A percentile compares a stretch with the other conserved stretches of the same genome.
These are phyloP conservation scores for Camelus dromedarius DNA, from an alignment of 2,113 vertebrate species.

Conservation along the genomic window DNA sequence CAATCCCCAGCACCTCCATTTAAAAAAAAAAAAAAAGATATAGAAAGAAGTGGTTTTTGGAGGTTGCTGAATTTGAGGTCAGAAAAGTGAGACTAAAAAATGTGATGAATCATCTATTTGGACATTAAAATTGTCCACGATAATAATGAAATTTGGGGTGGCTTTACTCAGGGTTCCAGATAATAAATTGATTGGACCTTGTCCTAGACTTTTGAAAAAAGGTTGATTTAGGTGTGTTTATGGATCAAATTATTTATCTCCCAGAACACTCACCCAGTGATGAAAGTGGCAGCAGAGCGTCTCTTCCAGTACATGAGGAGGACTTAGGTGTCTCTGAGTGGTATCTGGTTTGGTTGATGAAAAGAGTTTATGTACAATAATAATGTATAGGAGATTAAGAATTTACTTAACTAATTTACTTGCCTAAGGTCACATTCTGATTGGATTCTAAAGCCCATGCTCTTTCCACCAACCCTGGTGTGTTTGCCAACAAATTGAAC, in stretches of 20 bases:
- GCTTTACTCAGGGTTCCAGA: not conserved
- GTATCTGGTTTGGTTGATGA: not conserved
- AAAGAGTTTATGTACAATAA: not conserved
- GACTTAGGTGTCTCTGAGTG: not conserved
- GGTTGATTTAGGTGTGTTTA: not conserved
- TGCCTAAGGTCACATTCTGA: not conserved
- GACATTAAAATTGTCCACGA: not conserved
- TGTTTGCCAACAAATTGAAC: not conserved
- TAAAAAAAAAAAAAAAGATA: not conserved
- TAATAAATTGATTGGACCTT: not conserved
- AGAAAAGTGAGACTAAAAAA: not conserved
- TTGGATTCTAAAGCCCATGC: not conserved
- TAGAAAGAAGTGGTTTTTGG: not conserved
- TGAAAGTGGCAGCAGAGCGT: not conserved
- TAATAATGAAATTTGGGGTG: constrained; percentile 12
- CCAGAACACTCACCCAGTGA: not conserved
- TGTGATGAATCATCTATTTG: not conserved
- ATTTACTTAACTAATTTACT: not conserved
- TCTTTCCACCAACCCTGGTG: not conserved
- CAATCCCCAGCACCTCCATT: too few relatives aligned
- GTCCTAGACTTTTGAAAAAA: not conserved
- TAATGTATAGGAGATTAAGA: not conserved
- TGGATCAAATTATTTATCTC: not conserved
- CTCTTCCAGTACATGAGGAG: not conserved
- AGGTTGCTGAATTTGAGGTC: not conserved